A percentile compares a stretch with the other conserved stretches of the same genome.
Conservation (phyloP, 2,888 invertebrate genomes). For the Pollenia angustigena region DNA sequence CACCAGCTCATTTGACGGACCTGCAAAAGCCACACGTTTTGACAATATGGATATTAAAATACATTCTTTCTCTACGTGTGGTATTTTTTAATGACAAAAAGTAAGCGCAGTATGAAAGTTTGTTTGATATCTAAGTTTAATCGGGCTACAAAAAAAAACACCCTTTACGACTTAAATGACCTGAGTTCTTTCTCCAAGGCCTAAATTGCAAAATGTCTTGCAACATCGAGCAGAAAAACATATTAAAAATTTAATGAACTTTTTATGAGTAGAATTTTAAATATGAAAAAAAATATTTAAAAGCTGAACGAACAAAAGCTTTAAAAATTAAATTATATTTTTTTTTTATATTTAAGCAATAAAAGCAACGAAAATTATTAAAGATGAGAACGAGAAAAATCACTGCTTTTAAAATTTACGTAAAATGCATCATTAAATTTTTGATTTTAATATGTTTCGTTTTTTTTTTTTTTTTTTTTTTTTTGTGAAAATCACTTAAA, state of each 20-base stretch:
- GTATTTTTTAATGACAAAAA: too few species aligned
- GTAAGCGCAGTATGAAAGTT: too few species aligned
- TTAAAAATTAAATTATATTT: not conserved
- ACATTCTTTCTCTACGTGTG: too few species aligned
- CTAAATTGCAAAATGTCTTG: constrained; percentile 36
- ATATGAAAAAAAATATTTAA: not conserved
- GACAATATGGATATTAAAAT: not conserved
- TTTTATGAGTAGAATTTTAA: constrained; percentile 32
- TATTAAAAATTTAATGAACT: constrained; percentile 44
- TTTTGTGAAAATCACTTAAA: constrained; percentile 18
- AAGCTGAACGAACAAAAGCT: not conserved
- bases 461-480: too few species aligned
- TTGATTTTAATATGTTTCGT: constrained; percentile 15
- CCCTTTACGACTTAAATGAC: constrained; percentile 1
- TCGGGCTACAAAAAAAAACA: not conserved
- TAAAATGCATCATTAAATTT: constrained; percentile 37
- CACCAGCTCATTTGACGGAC: not conserved
- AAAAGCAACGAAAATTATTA: constrained; percentile 6
- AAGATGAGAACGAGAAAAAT: constrained; percentile 20
- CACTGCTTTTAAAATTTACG: constrained; percentile 8
- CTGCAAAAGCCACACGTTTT: not conserved
- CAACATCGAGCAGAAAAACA: not conserved
- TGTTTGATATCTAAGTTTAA: too few species aligned
- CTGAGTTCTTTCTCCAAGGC: not conserved
- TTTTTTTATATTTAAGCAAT: not conserved